A percentile compares a stretch with the other conserved stretches of the same genome.
These are phyloP conservation scores for Sarcophaga carnaria DNA, from an alignment of 2,888 invertebrate genomes.

Conservation along the genomic window DNA sequence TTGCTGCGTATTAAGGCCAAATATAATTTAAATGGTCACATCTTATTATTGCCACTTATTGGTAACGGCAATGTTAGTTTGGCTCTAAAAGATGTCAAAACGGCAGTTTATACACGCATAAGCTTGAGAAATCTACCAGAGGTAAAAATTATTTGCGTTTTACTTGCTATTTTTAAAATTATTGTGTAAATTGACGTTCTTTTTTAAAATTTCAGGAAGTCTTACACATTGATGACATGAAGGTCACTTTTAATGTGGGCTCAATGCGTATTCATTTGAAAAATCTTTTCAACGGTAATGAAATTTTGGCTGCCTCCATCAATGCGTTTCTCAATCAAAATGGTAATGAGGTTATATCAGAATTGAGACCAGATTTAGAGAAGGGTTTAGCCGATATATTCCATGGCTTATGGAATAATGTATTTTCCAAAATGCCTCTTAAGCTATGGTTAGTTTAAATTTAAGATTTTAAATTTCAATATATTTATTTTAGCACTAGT, in stretches of 20 bases:
- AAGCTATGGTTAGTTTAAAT: slow-evolving; percentile 83
- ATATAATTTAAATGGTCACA: slow-evolving; percentile 85
- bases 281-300: slow-evolving; percentile 86
- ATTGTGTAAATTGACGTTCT: background rate
- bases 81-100: slow-evolving; percentile 83
- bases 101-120: slow-evolving; percentile 83
- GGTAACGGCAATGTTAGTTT: slow-evolving; percentile 84
- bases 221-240: slow-evolving; percentile 83
- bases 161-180: slow-evolving; percentile 4
- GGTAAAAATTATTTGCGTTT: slow-evolving; percentile 71
- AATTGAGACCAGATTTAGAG: slow-evolving; percentile 84
- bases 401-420: slow-evolving; percentile 84
- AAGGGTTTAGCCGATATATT: slow-evolving; percentile 84
- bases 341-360: slow-evolving; percentile 84
- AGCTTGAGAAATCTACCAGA: slow-evolving; percentile 81
- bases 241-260: slow-evolving; percentile 83
- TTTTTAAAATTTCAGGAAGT: slow-evolving; percentile 76
- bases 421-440: slow-evolving; percentile 84
- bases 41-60: slow-evolving; percentile 84
- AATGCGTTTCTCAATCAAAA: slow-evolving; percentile 85
- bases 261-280: slow-evolving; percentile 83
- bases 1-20: slow-evolving; percentile 83
- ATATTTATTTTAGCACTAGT: slow-evolving; percentile 68
- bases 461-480: slow-evolving; percentile 27
- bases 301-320: slow-evolving; percentile 84